These are phyloP conservation scores for Coleophora deauratella DNA, from an alignment of 2,888 invertebrate species.

Conservation along the genomic window DNA sequence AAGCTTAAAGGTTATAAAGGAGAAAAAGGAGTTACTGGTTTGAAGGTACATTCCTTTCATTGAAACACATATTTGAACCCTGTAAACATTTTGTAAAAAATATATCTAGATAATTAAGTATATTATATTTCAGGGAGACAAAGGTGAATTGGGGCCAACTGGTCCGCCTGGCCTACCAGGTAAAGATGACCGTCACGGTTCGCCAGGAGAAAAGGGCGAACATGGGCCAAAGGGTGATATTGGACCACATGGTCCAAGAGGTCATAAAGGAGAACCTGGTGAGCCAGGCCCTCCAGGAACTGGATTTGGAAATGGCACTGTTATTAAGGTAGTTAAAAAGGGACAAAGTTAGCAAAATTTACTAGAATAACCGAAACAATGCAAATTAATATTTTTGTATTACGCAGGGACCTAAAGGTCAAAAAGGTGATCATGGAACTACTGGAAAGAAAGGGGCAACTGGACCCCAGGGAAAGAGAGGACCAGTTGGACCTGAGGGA, in stretches of 20 bases:
- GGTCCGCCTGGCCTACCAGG: conserved; percentile 56
- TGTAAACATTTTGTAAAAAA: too few species aligned
- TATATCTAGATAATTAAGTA: too few species aligned
- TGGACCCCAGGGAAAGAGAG: conserved; percentile 11
- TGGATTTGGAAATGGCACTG: not conserved
- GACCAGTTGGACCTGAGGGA: conserved; percentile 58
- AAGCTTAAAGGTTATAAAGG: conserved; percentile 44
- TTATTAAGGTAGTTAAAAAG: conserved; percentile 5
- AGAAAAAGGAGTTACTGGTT: conserved; percentile 33
- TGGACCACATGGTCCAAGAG: conserved; percentile 23
- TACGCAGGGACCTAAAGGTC: conserved; percentile 12
- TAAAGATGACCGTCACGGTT: conserved; percentile 66
- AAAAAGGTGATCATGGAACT: conserved; percentile 15
- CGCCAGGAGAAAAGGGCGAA: conserved; percentile 77
- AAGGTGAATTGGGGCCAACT: conserved; percentile 79
- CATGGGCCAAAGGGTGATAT: conserved; percentile 74
- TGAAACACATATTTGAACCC: too few species aligned
- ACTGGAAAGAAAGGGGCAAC: conserved; percentile 12
- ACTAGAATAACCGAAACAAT: not conserved
- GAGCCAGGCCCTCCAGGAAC: conserved; percentile 5
- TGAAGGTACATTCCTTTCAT: conserved; percentile 22
- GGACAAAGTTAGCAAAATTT: too few species aligned
- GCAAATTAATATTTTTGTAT: not conserved
- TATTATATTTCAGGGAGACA: conserved; percentile 68
- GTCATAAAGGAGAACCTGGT: conserved; percentile 20